Percentiles rank a stretch among this genome's conserved stretches.
phyloP scores from a whole-genome alignment of 2,888 invertebrate genomes.

The Acanthosoma haemorrhoidale region DNA sequence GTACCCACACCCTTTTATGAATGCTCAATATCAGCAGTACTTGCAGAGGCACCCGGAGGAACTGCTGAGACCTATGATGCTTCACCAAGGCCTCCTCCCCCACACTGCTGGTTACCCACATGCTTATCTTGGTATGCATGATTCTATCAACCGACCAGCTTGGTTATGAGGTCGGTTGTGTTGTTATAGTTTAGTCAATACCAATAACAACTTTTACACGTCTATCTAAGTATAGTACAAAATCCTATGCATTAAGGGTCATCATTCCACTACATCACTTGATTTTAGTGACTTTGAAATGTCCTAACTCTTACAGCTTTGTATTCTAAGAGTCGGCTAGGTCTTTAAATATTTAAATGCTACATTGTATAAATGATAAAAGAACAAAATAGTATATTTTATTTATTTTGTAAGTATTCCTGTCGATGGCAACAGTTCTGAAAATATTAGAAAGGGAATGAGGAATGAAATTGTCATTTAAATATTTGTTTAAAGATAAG shows the following conservation, averaged over 20 bases:
- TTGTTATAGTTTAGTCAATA: neutral
- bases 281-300: no score
- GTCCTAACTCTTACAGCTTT: neutral
- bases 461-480: neutral
- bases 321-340: neutral
- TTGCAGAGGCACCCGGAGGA: conserved; percentile 59
- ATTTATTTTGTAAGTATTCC: neutral
- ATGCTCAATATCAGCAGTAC: conserved; percentile 67
- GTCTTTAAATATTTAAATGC: neutral
- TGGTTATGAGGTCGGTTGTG: conserved; percentile 38
- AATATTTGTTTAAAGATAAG: neutral
- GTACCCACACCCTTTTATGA: conserved; percentile 40
- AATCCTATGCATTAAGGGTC: conserved; percentile 6
- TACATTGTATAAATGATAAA: neutral
- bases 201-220: neutral
- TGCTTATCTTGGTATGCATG: conserved; percentile 63
- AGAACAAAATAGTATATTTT: neutral
- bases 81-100: conserved; percentile 50
- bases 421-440: neutral
- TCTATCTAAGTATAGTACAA: conserved; percentile 12
- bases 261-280: conserved; percentile 27
- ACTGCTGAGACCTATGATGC: conserved; percentile 48
- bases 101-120: conserved; percentile 47
- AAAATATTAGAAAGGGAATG: neutral
- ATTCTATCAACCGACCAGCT: conserved; percentile 59